Evolutionary conservation across 1,140 invertebrate species (phyloP).

Genomic region (Cydia strobilella): DNA sequence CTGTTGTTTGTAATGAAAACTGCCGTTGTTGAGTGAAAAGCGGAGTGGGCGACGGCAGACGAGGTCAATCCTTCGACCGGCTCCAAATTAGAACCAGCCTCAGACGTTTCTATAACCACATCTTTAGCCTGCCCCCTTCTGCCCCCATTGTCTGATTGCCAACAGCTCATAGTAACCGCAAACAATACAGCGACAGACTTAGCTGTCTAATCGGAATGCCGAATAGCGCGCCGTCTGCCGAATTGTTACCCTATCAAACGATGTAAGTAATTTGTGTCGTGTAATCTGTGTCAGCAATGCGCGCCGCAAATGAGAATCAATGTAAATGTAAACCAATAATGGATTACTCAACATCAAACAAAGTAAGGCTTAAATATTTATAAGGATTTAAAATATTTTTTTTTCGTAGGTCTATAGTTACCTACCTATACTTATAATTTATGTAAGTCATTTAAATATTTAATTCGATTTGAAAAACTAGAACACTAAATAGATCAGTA

Average conservation of each 20-base stretch:
- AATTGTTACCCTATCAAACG: constrained; percentile 52
- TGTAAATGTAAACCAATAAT: constrained; percentile 33
- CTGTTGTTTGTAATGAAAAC: constrained; percentile 36
- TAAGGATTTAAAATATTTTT: too few species aligned
- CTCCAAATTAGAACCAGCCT: constrained; percentile 62
- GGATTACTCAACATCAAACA: constrained; percentile 35
- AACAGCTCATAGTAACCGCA: constrained; percentile 51
- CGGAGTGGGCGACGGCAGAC: constrained; percentile 45
- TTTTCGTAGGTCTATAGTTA: too few species aligned
- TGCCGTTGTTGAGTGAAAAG: constrained; percentile 43
- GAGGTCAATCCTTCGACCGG: constrained; percentile 52
- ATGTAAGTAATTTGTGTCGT: constrained; percentile 56
- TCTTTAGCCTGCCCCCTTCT: constrained; percentile 37
- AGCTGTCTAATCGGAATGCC: constrained; percentile 59
- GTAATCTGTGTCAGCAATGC: constrained; percentile 34
- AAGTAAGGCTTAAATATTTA: background rate
- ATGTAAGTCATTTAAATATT: too few species aligned
- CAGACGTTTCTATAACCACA: constrained; percentile 55
- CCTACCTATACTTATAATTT: too few species aligned
- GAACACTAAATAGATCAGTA: too few species aligned
- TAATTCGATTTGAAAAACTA: too few species aligned
- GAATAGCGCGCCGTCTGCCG: constrained; percentile 50
- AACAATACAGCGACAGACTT: constrained; percentile 60
- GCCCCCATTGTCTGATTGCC: constrained; percentile 51
- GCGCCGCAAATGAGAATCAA: constrained; percentile 36